Evolutionary conservation across 2,888 invertebrate species (phyloP).

Genomic region (Imbricaverruca yamaguchii): DNA sequence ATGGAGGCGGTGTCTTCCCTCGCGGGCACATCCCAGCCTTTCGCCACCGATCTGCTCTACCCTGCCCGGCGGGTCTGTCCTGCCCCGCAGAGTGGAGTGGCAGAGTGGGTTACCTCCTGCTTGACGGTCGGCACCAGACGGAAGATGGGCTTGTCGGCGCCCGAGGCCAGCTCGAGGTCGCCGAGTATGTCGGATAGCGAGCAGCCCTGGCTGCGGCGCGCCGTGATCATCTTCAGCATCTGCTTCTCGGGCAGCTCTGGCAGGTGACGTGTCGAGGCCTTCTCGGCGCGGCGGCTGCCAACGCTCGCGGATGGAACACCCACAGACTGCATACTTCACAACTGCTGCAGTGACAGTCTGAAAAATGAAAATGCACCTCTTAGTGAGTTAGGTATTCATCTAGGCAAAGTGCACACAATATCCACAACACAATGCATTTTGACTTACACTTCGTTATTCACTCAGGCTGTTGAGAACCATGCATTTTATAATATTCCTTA

Average conservation of each 20-base stretch:
- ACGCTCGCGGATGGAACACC: background rate
- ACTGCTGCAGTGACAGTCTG: background rate
- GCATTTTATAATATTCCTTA: background rate
- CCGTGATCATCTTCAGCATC: background rate
- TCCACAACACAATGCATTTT: background rate
- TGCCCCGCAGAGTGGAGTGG: no score
- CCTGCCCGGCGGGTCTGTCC: no score
- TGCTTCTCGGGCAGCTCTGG: background rate
- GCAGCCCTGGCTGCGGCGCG: background rate
- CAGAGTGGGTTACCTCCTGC: slow-evolving; percentile 35
- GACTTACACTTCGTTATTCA: background rate
- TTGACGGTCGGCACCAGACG: background rate
- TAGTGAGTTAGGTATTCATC: no score
- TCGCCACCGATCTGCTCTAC: no score
- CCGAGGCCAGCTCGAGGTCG: background rate
- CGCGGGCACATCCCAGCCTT: no score
- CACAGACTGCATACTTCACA: background rate
- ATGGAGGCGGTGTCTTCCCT: no score
- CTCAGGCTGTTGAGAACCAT: background rate
- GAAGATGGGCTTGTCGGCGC: background rate
- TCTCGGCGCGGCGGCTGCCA: background rate
- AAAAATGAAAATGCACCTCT: no score
- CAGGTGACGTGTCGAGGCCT: background rate
- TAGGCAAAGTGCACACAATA: background rate
- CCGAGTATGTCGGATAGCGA: background rate